Evolutionary conservation across 2,888 invertebrate species (phyloP).

Genomic region (Eupithecia pulchellata): DNA sequence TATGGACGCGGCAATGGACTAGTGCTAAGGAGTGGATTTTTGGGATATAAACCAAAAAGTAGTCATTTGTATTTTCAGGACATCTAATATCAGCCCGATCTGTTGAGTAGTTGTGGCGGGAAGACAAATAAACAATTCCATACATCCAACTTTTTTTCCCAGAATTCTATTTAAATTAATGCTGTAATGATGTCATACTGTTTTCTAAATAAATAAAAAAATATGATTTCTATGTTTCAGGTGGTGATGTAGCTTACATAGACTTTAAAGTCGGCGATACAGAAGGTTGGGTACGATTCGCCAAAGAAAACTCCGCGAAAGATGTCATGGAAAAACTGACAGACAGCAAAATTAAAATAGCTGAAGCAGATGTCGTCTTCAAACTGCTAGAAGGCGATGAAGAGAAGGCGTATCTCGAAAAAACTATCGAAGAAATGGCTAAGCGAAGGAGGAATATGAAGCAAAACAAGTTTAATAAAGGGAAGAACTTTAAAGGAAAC

Average conservation of each 20-base stretch:
- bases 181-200: no score
- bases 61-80: no score
- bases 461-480: slow-evolving; percentile 64
- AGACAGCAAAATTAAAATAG: slow-evolving; percentile 86
- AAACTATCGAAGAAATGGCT: slow-evolving; percentile 86
- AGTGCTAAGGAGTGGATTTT: no score
- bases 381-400: slow-evolving; percentile 89
- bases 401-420: slow-evolving; percentile 87
- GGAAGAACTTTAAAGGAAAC: slow-evolving; percentile 63
- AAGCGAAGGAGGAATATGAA: slow-evolving; percentile 83
- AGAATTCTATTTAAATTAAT: background rate
- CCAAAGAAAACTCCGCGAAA: slow-evolving; percentile 89
- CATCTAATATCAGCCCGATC: no score
- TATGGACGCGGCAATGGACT: no score
- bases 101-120: no score
- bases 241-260: slow-evolving; percentile 88
- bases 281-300: slow-evolving; percentile 90
- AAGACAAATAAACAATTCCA: no score
- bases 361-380: slow-evolving; percentile 82
- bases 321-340: slow-evolving; percentile 87
- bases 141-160: no score
- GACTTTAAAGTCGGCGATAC: slow-evolving; percentile 91
- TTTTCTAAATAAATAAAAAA: background rate
- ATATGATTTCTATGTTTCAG: slow-evolving; percentile 47
- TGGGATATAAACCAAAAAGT: no score